Evolutionary conservation across 1,140 invertebrate genomes (phyloP), one percentile per base, ranked within the genome.

Genomic region (Ostrea denselamellosa): DNA sequence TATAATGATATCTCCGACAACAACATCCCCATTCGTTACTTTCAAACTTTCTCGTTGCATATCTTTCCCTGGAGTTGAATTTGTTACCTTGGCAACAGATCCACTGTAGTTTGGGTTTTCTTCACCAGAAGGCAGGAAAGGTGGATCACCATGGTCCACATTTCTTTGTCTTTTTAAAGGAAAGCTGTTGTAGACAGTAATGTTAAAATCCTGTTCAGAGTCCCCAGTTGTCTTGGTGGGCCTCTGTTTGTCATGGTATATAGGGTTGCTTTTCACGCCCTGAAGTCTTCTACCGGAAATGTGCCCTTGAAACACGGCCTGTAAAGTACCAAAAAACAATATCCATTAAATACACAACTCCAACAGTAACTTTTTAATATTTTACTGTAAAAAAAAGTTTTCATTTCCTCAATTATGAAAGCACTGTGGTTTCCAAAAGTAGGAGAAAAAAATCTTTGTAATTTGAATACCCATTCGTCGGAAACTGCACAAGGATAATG

Each of bases 241-340:
- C 53, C 81, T 77, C 14, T 44, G 52, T 54, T 83, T 83, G 34
- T 87, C 84, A 34, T 86, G 77, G 68, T 65, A 89, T 7, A 89
- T 62, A 3, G 88, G 88, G 53, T 89, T 89, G 54, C 62, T 85
- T 71, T 87, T 89, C 12, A 85, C 68, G 44, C 62, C 86, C 77
- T 87, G 53, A 17, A 5, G 65, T 54, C 65, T 58, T 81, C 83
- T 82, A 10, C 83, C 81, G 34, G 82, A 85, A 14, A 89, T 89
- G 34, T 84, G 88, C 34, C 88, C 88, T 56, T 83, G 85, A 89
- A 89, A 89, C 12, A 89, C 85, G 53, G 88, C 88, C 88, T 89
- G 54, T 14, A 89, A 85, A 14, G 56, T 25, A 87, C 44, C 71
- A 82, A 85, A 54, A 28, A 58, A 85, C 17, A 25, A 12, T 5